A percentile compares a stretch with the other conserved stretches of the same genome.
phyloP scores from a whole-genome alignment of 2,888 invertebrate genomes.

The Andrena hattorfiana region DNA sequence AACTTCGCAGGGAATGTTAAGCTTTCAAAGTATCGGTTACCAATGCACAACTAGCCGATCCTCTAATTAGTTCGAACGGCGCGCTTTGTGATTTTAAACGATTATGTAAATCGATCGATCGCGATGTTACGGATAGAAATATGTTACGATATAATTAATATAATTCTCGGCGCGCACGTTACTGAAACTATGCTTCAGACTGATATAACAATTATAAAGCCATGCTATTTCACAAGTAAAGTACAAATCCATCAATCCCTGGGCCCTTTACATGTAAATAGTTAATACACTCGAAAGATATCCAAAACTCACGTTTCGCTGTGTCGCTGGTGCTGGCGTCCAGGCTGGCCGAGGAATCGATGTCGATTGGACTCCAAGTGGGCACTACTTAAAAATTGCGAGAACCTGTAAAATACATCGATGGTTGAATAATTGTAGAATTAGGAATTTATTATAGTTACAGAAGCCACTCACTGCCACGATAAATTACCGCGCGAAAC shows the following conservation, averaged over 20 bases:
- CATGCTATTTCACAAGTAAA: conserved; percentile 59
- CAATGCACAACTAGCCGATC: not conserved
- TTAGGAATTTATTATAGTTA: conserved; percentile 43
- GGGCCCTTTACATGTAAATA: conserved; percentile 53
- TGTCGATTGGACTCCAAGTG: not conserved
- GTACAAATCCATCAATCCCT: conserved; percentile 55
- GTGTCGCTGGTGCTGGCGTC: not conserved
- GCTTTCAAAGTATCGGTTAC: conserved; percentile 13
- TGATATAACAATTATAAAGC: conserved; percentile 18
- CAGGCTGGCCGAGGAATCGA: conserved; percentile 14
- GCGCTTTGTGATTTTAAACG: conserved; percentile 34
- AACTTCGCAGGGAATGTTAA: not conserved
- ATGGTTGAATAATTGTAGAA: conserved; percentile 41
- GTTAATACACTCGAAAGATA: not conserved
- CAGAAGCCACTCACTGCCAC: conserved; percentile 51
- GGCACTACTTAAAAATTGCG: not conserved
- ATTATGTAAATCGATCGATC: conserved; percentile 37
- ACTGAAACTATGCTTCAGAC: conserved; percentile 23
- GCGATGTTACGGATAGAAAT: conserved; percentile 33
- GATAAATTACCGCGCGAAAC: conserved; percentile 31
- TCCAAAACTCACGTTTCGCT: conserved; percentile 7
- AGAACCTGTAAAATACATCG: conserved; percentile 20
- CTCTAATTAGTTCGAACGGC: conserved; percentile 27
- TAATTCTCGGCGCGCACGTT: conserved; percentile 25
- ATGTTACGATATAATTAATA: conserved; percentile 30